Conservation (phyloP, 1,140 invertebrate genomes). For the Magallana angulata region DNA sequence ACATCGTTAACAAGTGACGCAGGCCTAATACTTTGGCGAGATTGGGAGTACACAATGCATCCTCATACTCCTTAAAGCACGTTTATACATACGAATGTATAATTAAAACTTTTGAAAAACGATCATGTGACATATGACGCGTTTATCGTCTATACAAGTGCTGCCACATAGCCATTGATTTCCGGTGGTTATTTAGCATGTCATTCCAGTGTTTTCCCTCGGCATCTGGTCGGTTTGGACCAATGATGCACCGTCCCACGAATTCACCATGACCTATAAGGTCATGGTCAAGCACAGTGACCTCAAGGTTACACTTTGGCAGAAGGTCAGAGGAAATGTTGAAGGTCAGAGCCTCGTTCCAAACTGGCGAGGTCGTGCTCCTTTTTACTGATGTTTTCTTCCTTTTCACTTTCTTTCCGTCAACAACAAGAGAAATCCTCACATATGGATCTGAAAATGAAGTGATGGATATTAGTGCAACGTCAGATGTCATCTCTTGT, state of each 20-base stretch:
- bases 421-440: slow-evolving; percentile 82
- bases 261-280: slow-evolving; percentile 73
- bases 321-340: slow-evolving; percentile 81
- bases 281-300: slow-evolving; percentile 73
- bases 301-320: slow-evolving; percentile 71
- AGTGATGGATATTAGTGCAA: not conserved
- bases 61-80: slow-evolving; percentile 1
- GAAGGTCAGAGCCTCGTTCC: slow-evolving; percentile 83
- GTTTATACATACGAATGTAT: not conserved
- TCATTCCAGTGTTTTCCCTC: slow-evolving; percentile 90
- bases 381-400: slow-evolving; percentile 83
- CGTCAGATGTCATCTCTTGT: no score
- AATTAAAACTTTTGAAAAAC: no score
- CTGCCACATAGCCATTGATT: slow-evolving; percentile 92
- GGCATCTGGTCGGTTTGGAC: slow-evolving; percentile 83
- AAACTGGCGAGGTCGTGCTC: slow-evolving; percentile 82
- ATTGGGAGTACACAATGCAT: not conserved
- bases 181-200: slow-evolving; percentile 89
- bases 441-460: slow-evolving; percentile 82
- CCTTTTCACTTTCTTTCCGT: slow-evolving; percentile 83
- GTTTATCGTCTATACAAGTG: slow-evolving; percentile 80
- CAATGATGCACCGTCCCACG: slow-evolving; percentile 69
- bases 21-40: not conserved
- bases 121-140: not conserved
- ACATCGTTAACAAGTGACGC: not conserved